Base-by-base conservation (phyloP, 2,113 vertebrate species). In the Loxodonta africana region DNA sequence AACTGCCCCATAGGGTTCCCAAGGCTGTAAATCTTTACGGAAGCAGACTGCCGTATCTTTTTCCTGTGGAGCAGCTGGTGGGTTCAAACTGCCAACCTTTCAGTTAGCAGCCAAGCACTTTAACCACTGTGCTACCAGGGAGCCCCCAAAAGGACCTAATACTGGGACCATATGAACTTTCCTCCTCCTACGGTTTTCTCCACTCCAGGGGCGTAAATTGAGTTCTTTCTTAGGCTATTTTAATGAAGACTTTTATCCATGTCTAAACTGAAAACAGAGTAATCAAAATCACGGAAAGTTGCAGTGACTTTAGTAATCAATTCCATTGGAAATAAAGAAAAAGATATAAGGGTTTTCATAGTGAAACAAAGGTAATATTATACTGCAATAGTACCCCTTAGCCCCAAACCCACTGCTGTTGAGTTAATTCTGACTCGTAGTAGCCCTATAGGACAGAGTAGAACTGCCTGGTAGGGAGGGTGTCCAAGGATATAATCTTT, bases 291-390 rank as follows among this genome's bases (percentile, higher is more conserved):
- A 15, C 60, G 37, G 20, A 76, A 57, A 92, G 11, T 65, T 95
- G 94, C n/a, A 46, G 33, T 88, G 91, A 57, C 60, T 81, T 88
- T 83, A 87, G 26, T 81, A 51, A 51, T 18, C 5, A 74, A 44
- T 69, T 78, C 12, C 44, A 88, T 21, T 62, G 48, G 26, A 95
- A 95, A 83, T 90, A 21, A 73, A 85, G 28, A 23, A 78, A 94
- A 88, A 80, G 26, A 25, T 48, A 41, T 51, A 41, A 18, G 7
- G 20, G 63, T 62, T 89, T 89, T 85, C 25, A 83, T 41, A 90
- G 14, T 57, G 46, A 74, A 91, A 85, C 85, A 62, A 88, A 90
- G n/a, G 76, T 26, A 74, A 26, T 62, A 1, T 80, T 25, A 23
- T 82, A 53, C 17, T 90, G 2, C 71, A 63, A 33, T 74, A 51